Base-by-base conservation (phyloP, 2,888 invertebrate species). In the Cephus nigrinus region DNA sequence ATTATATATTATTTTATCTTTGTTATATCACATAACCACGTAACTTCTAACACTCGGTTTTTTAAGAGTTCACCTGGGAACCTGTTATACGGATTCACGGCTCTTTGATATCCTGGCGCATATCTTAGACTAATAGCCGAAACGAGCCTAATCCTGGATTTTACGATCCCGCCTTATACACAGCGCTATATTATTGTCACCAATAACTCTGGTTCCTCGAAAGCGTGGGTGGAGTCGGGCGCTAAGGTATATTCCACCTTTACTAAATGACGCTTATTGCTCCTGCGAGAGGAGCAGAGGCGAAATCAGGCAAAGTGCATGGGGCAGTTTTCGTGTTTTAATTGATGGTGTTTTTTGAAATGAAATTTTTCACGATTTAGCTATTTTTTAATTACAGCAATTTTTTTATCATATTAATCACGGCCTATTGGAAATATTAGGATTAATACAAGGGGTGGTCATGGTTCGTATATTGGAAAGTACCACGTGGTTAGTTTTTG, bases 41-140 rank as follows among this genome's bases (percentile, higher is more conserved):
- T 55, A 55, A 55, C 40, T 55, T 55, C 23, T 55, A 55, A 55
- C 23, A 55, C 23, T 55, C 5, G 23, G 40, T 55, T 23, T 55
- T 55, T 55, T 55, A 55, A 55, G 40, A 55, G 40, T 55, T 55
- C 40, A 55, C 9, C 23, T 1, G 75, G 74, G 75, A 72, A 55
- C 75, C 72, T 72, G 34, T 68, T 34, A 30, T 75, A 36, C 75
- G 72, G 40, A 75, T 75, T 79, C 75, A 77, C 79, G 75, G 75
- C 68, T 83, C 78, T 84, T 75, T 83, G 79, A 83, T 81, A 84
- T 84, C 82, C 80, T 83, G 81, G 82, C 84, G 78, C 84, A 87
- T 88, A 88, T 86, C 84, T 88, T 85, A 87, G 83, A 84, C 86
- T 86, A 86, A 86, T 87, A 85, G 85, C 85, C 86, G 85, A 87